Evolutionary conservation across 1,140 invertebrate species (phyloP).

Genomic region (Megathymus violae): DNA sequence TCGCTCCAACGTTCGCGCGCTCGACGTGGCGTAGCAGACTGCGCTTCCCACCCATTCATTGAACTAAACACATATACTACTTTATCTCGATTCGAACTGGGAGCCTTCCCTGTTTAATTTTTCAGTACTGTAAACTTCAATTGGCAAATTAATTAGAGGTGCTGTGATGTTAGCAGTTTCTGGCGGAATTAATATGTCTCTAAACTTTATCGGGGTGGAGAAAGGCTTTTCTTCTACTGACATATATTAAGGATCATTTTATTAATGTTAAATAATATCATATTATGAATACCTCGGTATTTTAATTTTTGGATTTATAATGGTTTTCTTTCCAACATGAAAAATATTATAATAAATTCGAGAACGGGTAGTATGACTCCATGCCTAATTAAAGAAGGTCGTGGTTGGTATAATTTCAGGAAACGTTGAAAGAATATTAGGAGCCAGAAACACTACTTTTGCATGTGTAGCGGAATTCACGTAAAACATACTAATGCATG

Average conservation of each 20-base stretch:
- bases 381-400: constrained; percentile 2
- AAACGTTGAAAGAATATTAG: neutral
- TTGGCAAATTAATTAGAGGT: neutral
- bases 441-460: neutral
- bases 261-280: no score
- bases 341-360: no score
- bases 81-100: constrained; percentile 48
- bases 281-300: no score
- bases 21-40: constrained; percentile 71
- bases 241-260: no score
- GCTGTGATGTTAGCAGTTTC: no score
- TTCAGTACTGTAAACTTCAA: constrained; percentile 7
- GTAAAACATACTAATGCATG: no score
- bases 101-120: constrained; percentile 13
- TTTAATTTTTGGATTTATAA: no score
- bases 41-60: constrained; percentile 75
- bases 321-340: no score
- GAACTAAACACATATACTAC: constrained; percentile 53
- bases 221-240: no score
- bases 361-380: constrained; percentile 6
- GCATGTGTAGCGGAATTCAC: no score
- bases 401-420: neutral
- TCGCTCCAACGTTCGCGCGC: constrained; percentile 68
- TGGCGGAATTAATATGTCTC: no score
- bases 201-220: no score